A percentile compares a stretch with the other conserved stretches of the same genome.
phyloP scores from a whole-genome alignment of 2,888 invertebrate species.

The Leptopilina drosophilae region DNA sequence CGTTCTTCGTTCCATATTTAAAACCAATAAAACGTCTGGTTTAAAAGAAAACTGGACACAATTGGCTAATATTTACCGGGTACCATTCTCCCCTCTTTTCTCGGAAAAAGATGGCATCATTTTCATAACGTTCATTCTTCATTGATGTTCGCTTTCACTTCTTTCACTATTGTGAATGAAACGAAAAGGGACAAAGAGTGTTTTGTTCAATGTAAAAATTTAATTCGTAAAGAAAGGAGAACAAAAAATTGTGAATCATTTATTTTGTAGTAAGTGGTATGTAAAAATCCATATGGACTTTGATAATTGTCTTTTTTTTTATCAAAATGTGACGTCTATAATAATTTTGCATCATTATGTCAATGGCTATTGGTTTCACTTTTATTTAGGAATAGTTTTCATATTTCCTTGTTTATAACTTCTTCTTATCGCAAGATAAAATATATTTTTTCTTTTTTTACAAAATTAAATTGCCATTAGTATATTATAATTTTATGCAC shows the following conservation, averaged over 20 bases:
- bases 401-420: no score
- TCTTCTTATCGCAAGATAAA: no score
- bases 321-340: neutral
- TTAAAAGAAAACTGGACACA: no score
- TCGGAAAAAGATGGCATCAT: neutral
- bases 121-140: neutral
- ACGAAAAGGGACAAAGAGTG: neutral
- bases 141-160: neutral
- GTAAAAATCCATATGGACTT: neutral
- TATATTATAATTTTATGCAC: no score
- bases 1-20: no score
- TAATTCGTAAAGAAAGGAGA: neutral
- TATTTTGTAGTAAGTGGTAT: neutral
- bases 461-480: no score
- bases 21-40: no score
- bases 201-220: neutral
- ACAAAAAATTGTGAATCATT: neutral
- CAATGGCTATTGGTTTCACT: no score
- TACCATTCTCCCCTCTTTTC: neutral
- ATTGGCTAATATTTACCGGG: neutral
- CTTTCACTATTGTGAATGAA: no score
- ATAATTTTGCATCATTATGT: no score
- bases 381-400: no score
- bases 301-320: neutral
- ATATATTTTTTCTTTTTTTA: no score